Evolutionary conservation across 2,113 vertebrate genomes (phyloP), one percentile per base, ranked within the genome.

Genomic region (Hemibagrus wyckioides): DNA sequence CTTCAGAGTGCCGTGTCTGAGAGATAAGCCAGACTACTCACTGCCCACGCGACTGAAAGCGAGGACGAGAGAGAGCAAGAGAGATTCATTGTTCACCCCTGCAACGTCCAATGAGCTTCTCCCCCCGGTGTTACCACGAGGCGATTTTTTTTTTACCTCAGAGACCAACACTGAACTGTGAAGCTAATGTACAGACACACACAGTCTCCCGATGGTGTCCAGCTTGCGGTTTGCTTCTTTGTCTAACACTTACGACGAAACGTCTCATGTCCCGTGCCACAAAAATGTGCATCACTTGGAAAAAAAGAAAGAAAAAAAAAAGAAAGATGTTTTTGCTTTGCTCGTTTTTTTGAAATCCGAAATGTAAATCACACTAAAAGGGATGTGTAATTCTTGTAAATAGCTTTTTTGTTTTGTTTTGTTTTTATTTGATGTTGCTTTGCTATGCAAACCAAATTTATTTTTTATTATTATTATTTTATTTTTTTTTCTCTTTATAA

Each of bases 371-470:
- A 85, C 80, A 59, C n/a, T 92, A 90, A 89, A 90, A 85, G 90
- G 85, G 92, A 95, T 93, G 95, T 94, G 93, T 93, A 93, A 92
- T 91, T 92, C 91, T 91, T 96, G 94, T 96, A 95, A 93, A 95
- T 96, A 95, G 80, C 81, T 94, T 93, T 94, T 94, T 88, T 48
- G 83, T 80, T 39, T 85, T 36, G 76, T 92, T 48, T 93, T 94
- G 93, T 89, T 65, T 85, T 81, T n/a, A 89, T 92, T 90, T 92
- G 91, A 52, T 91, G 93, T 95, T 94, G 94, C 93, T 94, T 95
- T 92, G 94, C 95, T 95, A 95, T 95, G 95, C 94, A 95, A 95
- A 94, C 93, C 91, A 91, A 94, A 90, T 92, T 92, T 88, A 87
- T 83, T 90, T 83, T 87, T 87, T 83, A 80, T 39, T 81, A 28